Conservation (phyloP, 2,797 vertebrate genomes). For the Lophura swinhoii region DNA sequence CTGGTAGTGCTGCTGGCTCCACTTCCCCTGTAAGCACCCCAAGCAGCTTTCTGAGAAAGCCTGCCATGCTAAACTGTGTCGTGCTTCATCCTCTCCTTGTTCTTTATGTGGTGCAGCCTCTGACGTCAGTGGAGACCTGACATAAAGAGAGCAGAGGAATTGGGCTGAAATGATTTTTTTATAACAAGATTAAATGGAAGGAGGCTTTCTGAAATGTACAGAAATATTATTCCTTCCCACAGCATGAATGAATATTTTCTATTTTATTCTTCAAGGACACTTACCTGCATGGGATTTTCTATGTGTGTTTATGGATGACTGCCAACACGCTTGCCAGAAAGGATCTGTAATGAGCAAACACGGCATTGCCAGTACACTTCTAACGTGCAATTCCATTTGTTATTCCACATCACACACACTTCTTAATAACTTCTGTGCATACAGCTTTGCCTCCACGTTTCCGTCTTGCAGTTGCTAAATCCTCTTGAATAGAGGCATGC, state of each 20-base stretch:
- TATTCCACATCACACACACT: not conserved
- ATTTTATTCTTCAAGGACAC: not conserved
- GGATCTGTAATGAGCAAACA: not conserved
- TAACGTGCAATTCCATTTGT: not conserved
- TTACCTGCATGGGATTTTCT: not conserved
- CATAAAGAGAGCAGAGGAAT: not conserved
- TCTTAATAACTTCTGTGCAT: not conserved
- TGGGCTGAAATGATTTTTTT: not conserved
- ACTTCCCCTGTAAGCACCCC: not conserved
- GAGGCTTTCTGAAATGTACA: not conserved
- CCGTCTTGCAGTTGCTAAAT: not conserved
- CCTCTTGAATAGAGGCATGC: not conserved
- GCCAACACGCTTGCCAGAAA: not conserved
- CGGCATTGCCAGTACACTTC: not conserved
- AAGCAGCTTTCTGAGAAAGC: not conserved
- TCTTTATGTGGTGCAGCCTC: not conserved
- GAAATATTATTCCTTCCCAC: not conserved
- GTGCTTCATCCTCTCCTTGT: not conserved
- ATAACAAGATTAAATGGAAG: not conserved
- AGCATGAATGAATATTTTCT: not conserved
- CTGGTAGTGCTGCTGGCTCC: not conserved
- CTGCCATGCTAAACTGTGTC: not conserved
- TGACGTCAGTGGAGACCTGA: conserved; percentile 31
- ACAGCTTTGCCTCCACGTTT: not conserved
- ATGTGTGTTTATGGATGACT: not conserved